These are phyloP conservation scores for Trichacis sp. DNA, from an alignment of 2,888 invertebrate genomes.

Conservation along the genomic window DNA sequence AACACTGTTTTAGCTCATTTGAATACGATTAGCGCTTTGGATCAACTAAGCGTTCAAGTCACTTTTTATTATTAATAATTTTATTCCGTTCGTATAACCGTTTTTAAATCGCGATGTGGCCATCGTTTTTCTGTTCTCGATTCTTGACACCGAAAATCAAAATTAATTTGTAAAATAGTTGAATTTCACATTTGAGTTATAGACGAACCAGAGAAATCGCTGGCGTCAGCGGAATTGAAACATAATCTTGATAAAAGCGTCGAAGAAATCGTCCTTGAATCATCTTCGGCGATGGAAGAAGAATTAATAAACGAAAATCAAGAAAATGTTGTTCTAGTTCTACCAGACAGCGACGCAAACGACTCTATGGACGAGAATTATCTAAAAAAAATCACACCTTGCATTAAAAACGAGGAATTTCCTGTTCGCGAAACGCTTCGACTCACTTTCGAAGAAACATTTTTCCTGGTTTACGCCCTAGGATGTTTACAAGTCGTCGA, in stretches of 20 bases:
- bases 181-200: no score
- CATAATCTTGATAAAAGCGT: slow-evolving; percentile 13
- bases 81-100: no score
- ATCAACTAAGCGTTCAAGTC: no score
- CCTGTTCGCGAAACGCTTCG: slow-evolving; percentile 75
- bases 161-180: no score
- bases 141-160: no score
- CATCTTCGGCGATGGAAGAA: slow-evolving; percentile 38
- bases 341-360: slow-evolving; percentile 78
- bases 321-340: slow-evolving; percentile 71
- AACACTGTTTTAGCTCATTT: no score
- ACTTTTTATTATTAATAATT: no score
- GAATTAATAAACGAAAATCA: slow-evolving; percentile 27
- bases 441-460: slow-evolving; percentile 82
- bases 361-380: slow-evolving; percentile 76
- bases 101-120: no score
- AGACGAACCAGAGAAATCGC: slow-evolving; percentile 1
- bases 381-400: slow-evolving; percentile 73
- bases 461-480: slow-evolving; percentile 78
- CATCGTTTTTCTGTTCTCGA: no score
- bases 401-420: slow-evolving; percentile 73
- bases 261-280: slow-evolving; percentile 52
- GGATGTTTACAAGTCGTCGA: slow-evolving; percentile 77
- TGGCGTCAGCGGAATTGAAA: no score
- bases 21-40: no score